Conservation (phyloP, 92 coral and sea anemone genomes). For the Chrysogorgia sp. region DNA sequence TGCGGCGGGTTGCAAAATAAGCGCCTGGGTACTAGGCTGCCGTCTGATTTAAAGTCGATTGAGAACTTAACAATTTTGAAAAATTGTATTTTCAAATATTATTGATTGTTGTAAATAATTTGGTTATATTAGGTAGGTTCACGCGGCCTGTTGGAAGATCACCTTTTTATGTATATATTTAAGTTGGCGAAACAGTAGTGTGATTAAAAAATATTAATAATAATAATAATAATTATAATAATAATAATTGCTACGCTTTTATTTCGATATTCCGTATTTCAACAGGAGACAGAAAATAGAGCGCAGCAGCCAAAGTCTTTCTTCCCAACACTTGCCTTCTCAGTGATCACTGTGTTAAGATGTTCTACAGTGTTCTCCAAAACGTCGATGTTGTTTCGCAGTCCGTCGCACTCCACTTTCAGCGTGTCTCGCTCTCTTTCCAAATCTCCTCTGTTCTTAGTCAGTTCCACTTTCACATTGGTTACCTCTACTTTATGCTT, state of each 20-base stretch:
- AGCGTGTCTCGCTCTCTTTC: constrained; percentile 88
- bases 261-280: too few relatives aligned
- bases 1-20: too few relatives aligned
- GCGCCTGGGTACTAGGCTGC: too few relatives aligned
- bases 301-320: background rate
- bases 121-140: too few relatives aligned
- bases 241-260: too few relatives aligned
- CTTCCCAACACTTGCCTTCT: constrained; percentile 62
- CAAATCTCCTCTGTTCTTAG: constrained; percentile 84
- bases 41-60: too few relatives aligned
- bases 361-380: constrained; percentile 83
- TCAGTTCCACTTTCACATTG: constrained; percentile 84
- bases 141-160: constrained; percentile 3
- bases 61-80: too few relatives aligned
- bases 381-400: constrained; percentile 72
- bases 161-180: background rate
- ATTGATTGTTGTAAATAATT: too few relatives aligned
- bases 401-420: constrained; percentile 76
- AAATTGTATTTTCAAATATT: too few relatives aligned
- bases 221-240: too few relatives aligned
- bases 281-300: background rate
- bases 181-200: too few relatives aligned
- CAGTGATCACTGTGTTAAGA: constrained; percentile 74
- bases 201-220: too few relatives aligned
- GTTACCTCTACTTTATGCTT: constrained; percentile 86